Percentiles rank a stretch among this genome's conserved stretches.
Evolutionary conservation across 1,140 invertebrate species (phyloP).

Genomic region (Bombus picipes): DNA sequence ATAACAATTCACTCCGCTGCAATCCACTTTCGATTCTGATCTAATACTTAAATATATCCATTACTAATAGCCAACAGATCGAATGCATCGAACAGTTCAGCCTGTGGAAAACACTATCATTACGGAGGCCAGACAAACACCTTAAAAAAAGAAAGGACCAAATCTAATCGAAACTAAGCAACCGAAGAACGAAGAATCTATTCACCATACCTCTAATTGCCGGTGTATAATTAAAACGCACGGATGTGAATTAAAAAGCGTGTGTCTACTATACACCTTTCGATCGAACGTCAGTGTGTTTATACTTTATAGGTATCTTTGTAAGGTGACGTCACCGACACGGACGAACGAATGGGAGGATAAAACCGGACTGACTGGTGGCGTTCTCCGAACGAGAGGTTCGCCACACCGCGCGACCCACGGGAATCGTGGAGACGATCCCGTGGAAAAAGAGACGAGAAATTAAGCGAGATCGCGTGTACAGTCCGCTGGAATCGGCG

Average conservation of each 20-base stretch:
- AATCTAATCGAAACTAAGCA: neutral
- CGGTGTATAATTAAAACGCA: neutral
- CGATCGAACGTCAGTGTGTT: constrained; percentile 49
- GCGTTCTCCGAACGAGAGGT: constrained; percentile 77
- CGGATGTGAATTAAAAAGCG: neutral
- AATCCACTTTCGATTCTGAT: neutral
- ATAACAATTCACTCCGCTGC: neutral
- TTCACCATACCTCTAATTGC: neutral
- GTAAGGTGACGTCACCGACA: constrained; percentile 76
- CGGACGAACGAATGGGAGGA: constrained; percentile 72
- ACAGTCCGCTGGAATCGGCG: constrained; percentile 14
- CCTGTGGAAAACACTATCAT: neutral
- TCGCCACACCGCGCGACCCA: constrained; percentile 55
- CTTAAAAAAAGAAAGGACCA: neutral
- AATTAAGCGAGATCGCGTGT: constrained; percentile 9
- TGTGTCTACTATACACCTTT: neutral
- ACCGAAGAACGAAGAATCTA: neutral
- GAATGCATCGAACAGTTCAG: too few species aligned
- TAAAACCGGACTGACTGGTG: constrained; percentile 83
- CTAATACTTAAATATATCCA: neutral
- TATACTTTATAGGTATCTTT: constrained; percentile 70
- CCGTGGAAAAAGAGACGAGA: constrained; percentile 23
- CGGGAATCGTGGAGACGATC: constrained; percentile 37
- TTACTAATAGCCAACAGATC: neutral
- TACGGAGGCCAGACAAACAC: too few species aligned